Evolutionary conservation across 2,797 vertebrate genomes (phyloP).

Genomic region (Netta rufina): DNA sequence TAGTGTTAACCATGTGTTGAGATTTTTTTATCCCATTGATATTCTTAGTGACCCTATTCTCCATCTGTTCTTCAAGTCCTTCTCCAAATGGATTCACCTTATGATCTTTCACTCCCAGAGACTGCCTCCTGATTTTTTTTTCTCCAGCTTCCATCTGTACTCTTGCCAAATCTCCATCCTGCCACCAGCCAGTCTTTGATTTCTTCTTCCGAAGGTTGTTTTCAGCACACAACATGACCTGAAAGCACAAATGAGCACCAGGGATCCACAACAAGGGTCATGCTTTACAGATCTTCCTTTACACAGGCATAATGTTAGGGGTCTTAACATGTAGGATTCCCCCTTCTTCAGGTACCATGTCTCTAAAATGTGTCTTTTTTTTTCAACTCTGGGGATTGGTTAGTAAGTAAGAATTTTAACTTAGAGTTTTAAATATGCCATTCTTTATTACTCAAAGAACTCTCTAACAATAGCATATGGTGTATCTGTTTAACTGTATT

Average conservation of each 20-base stretch:
- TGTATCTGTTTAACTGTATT: neutral
- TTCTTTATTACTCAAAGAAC: neutral
- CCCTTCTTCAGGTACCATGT: rapidly evolving
- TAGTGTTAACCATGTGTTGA: rapidly evolving
- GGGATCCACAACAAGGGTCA: neutral
- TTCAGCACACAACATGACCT: neutral
- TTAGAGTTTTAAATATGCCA: neutral
- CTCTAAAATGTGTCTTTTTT: neutral
- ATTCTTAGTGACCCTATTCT: neutral
- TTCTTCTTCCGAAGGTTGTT: neutral
- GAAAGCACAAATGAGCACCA: neutral
- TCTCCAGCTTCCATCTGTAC: neutral
- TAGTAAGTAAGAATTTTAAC: neutral
- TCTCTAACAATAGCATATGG: rapidly evolving
- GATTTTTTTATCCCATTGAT: no score
- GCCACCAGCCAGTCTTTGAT: neutral
- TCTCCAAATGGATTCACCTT: neutral
- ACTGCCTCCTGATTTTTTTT: neutral
- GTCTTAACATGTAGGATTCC: neutral
- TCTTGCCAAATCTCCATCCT: neutral
- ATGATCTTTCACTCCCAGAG: neutral
- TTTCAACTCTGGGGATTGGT: neutral
- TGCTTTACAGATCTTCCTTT: neutral
- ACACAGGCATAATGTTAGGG: rapidly evolving
- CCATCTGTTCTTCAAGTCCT: neutral